These are phyloP conservation scores for Dorcus hopei DNA, from an alignment of 2,888 invertebrate genomes.

Conservation along the genomic window DNA sequence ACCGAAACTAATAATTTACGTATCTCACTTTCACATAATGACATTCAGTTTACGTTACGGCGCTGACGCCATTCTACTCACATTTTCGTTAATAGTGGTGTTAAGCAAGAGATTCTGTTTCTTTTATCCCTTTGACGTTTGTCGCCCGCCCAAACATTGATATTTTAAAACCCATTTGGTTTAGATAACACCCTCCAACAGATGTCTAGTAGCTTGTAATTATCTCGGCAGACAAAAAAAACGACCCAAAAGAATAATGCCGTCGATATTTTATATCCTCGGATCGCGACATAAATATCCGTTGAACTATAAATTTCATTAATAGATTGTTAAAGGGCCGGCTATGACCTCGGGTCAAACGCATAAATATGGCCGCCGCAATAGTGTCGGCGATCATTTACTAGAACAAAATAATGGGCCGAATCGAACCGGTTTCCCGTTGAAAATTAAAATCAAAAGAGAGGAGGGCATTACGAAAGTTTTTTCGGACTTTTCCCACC, in stretches of 20 bases:
- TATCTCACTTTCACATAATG: too few species aligned
- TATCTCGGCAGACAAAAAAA: constrained; percentile 35
- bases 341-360: constrained; percentile 41
- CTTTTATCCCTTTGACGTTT: constrained; percentile 37
- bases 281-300: constrained; percentile 30
- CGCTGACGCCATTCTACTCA: constrained; percentile 2
- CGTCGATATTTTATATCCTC: constrained; percentile 21
- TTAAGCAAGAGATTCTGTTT: constrained; percentile 35
- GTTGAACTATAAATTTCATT: constrained; percentile 39
- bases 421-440: constrained; percentile 26
- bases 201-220: constrained; percentile 41
- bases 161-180: constrained; percentile 34
- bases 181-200: constrained; percentile 43
- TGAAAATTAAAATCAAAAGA: constrained; percentile 7
- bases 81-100: constrained; percentile 1
- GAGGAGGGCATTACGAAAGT: neutral
- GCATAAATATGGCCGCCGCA: constrained; percentile 37
- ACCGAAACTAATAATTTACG: too few species aligned
- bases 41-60: neutral
- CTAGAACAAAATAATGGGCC: constrained; percentile 20
- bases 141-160: constrained; percentile 37
- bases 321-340: constrained; percentile 36
- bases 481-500: constrained; percentile 3
- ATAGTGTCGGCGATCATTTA: constrained; percentile 21
- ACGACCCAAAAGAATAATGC: constrained; percentile 4